Percentiles rank a stretch among this genome's conserved stretches.
Evolutionary conservation across 2,797 vertebrate species (phyloP).

Genomic region (Mallotus villosus): DNA sequence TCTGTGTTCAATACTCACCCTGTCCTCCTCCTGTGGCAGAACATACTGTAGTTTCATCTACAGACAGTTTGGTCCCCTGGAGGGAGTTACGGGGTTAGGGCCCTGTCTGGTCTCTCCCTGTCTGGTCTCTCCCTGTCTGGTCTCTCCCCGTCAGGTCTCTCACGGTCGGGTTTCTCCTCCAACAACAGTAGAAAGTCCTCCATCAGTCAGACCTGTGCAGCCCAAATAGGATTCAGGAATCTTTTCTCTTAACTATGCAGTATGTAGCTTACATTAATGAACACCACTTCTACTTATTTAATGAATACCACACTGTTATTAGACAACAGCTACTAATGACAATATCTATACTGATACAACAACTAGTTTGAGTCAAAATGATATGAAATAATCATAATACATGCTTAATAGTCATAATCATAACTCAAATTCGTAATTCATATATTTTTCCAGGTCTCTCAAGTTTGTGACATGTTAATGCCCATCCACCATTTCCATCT

Average conservation of each 20-base stretch:
- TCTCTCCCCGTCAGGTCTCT: too few relatives aligned
- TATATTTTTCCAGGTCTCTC: not conserved
- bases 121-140: too few relatives aligned
- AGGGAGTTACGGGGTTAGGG: too few relatives aligned
- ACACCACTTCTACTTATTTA: not conserved
- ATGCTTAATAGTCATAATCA: conserved; percentile 32
- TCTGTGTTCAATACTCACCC: too few relatives aligned
- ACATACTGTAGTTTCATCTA: too few relatives aligned
- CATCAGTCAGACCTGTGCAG: not conserved
- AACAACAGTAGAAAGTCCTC: too few relatives aligned
- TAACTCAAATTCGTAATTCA: conserved; percentile 41
- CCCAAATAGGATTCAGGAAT: not conserved
- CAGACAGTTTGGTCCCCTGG: too few relatives aligned
- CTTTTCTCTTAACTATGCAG: not conserved
- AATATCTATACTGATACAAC: not conserved
- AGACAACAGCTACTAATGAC: not conserved
- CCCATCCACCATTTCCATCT: not conserved
- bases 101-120: too few relatives aligned
- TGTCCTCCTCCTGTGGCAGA: too few relatives aligned
- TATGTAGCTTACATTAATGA: not conserved
- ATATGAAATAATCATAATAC: not conserved
- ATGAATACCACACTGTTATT: not conserved
- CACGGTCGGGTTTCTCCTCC: too few relatives aligned
- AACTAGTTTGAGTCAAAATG: conserved; percentile 33
- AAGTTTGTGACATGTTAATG: conserved; percentile 6